phyloP scores from a whole-genome alignment of 2,797 vertebrate species.

The Manis javanica region DNA sequence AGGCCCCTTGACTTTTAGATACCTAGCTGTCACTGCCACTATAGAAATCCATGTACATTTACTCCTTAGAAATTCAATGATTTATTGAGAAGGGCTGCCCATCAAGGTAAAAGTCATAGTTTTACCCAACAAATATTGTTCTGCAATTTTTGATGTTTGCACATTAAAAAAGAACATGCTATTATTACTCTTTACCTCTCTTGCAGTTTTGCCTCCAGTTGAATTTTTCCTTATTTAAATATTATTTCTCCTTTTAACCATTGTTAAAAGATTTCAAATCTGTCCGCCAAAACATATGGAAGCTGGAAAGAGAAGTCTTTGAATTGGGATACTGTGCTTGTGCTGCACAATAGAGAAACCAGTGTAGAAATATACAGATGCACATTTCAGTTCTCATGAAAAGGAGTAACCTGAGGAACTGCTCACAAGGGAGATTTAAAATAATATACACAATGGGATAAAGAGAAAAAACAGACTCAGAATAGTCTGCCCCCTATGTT shows the following conservation, averaged over 20 bases:
- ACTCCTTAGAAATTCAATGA: conserved; percentile 14
- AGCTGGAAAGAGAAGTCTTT: not conserved
- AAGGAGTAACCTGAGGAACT: not conserved
- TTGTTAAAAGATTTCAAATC: not conserved
- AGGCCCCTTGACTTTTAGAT: not conserved
- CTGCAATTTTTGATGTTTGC: not conserved
- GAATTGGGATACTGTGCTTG: not conserved
- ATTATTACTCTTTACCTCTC: not conserved
- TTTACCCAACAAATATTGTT: not conserved
- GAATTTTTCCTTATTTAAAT: not conserved
- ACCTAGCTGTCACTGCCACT: not conserved
- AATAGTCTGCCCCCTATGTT: not conserved
- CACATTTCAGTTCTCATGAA: not conserved
- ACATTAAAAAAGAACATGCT: not conserved
- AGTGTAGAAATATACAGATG: not conserved
- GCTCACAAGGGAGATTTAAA: not conserved
- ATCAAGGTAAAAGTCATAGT: not conserved
- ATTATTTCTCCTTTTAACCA: no score
- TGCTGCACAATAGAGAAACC: not conserved
- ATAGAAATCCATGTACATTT: not conserved
- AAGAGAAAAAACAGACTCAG: not conserved
- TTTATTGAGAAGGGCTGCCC: not conserved
- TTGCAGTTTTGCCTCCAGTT: not conserved
- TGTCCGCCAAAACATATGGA: not conserved
- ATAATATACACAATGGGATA: not conserved